Base-by-base conservation (phyloP, 2,888 invertebrate species). In the Azorinus chamasolen region DNA sequence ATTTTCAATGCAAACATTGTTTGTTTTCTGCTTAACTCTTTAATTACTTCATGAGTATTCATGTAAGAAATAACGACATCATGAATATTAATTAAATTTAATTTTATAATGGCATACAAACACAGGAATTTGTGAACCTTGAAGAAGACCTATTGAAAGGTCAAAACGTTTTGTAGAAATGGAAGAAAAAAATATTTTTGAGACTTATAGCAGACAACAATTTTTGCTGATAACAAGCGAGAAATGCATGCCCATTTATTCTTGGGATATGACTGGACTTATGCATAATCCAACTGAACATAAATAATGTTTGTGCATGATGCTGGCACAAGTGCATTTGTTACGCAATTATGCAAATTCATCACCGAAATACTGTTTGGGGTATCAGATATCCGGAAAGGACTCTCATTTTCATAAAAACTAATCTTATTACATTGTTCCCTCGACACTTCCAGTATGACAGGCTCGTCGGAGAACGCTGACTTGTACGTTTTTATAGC, bases 331-430 rank as follows among this genome's bases (percentile, higher is more conserved):
- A 61, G 22, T 25, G 20, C 24, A 32, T 25, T 50, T 43, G 46
- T 64, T 48, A 61, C 65, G 62, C 58, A 65, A 72, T 72, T 72
- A 72, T 72, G 72, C 61, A 72, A 72, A 72, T 72, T 46, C 16
- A 27, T 59, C 46, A 59, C 24, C 37, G 5, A 37, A 53, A 45
- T 25, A 55, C 53, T 58, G 72, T 54, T 48, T 61, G 46, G 61
- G 41, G 65, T 72, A 54, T 72, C 61, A 48, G 25, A 65, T 72
- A 65, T 57, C 65, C 16, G 46, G 25, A 22, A 18, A 54, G 37
- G 25, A 24, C 32, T 48, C 57, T 32, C 57, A 57, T 71, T 55
- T 24, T 37, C 39, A 48, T 48, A 37, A 53, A 53, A 53, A 25
- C 27, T 53, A 53, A 53, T 53, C 53, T 20, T 53, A 53, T 53